Base-by-base conservation (phyloP, 2,888 invertebrate genomes). In the Ryuthela nishihirai region DNA sequence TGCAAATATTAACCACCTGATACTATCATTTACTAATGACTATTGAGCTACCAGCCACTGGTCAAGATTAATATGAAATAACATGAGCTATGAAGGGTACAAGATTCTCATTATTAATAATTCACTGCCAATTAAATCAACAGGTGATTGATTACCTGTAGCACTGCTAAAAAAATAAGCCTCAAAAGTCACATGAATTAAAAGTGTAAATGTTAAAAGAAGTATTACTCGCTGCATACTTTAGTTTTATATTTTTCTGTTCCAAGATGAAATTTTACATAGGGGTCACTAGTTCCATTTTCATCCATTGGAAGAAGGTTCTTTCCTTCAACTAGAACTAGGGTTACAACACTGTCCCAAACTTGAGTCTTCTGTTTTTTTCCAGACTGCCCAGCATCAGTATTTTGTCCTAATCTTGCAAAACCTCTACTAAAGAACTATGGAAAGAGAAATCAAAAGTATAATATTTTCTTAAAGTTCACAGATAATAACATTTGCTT, bases 201-300 rank as follows among this genome's bases (percentile, higher is more conserved):
- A 29, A 29, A 29, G 9, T 29, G 9, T 9, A 29, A 9, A 29
- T 29, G 7, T 29, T 9, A 29, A 29, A 29, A 29, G 29, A 7
- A 29, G 12, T 29, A 29, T 7, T 29, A 9, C 7, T 29, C 2
- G 32, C 1, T 12, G 17, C 67, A 53, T 65, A 78, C 79, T 72
- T 95, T 92, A 73, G 92, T 93, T 78, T 95, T 97, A 79, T 90
- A 97, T 78, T 97, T 98, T 78, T 98, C 98, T 70, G 88, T 89
- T 62, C 94, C 97, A 76, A 99, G 82, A 75, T 93, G 87, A 80
- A 99, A 95, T 78, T 95, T 97, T 73, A 92, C 92, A 74, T 92
- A 95, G 50, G 93, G 91, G 75, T 95, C 94, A 67, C 86, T 88
- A 62, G 88, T 82, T 65, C 91, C 85, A 70, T 92, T 92, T 67